Base-by-base conservation (phyloP, 2,113 vertebrate species). In the Vimba vimba region DNA sequence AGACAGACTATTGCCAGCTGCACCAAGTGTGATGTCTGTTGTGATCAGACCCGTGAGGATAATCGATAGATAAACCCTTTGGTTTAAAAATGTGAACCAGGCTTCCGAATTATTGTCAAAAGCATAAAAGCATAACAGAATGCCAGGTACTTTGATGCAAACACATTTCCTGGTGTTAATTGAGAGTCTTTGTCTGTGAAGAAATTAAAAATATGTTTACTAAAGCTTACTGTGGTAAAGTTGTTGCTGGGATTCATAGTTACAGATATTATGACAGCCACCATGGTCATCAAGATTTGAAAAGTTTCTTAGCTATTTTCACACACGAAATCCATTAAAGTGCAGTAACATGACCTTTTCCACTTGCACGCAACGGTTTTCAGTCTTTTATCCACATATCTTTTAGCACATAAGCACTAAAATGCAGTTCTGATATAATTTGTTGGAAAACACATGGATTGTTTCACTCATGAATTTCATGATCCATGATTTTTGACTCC, bases 61-160 rank as follows among this genome's bases (percentile, higher is more conserved):
- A 90, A 90, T 93, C 93, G 81, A 93, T 94, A 91, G 90, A 92
- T 88, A 90, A 91, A 92, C 89, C 89, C 89, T 86, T 85, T 76
- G 81, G 62, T 60, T 64, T 80, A 21, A 75, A 69, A 75, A 25
- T 66, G 68, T n/a, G 50, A 30, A 17, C n/a, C 57, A 39, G 66
- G 74, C 52, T 87, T 68, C 27, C 3, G 17, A 62, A 19, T 50
- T 30, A 33, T 25, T 33, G 8, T 10, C 43, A 17, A 45, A 77
- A 60, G 19, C 9, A 64, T 64, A 21, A 50, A 47, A 15, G 30
- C 1, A 2, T 52, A 47, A 62, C 8, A 15, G 21, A 60, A 62
- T 25, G 23, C 19, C 1, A 43, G 19, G 19, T 57, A 7, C 17
- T 57, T 21, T 21, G 19, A 57, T 57, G 55, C 1, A 3, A 75